Percentiles rank a stretch among this genome's conserved stretches.
These are phyloP conservation scores for Ophioninae sp. DNA, from an alignment of 2,888 invertebrate species.

Conservation along the genomic window DNA sequence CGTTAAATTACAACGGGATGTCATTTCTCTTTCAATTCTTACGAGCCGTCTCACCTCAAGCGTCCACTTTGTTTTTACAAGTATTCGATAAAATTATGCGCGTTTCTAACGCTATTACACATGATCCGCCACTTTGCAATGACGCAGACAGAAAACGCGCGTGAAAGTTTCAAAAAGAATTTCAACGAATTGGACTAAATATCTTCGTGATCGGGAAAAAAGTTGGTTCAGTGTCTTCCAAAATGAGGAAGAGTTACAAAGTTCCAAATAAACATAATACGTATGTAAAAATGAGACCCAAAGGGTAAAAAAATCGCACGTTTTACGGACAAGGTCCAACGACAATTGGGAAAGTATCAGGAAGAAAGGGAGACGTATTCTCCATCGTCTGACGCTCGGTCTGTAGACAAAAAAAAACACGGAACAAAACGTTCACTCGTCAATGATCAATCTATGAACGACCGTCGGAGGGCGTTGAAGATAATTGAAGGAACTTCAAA, in stretches of 20 bases:
- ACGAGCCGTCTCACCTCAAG: constrained; percentile 38
- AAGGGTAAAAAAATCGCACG: neutral
- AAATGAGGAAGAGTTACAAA: neutral
- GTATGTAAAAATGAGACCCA: neutral
- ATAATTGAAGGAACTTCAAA: neutral
- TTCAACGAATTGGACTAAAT: neutral
- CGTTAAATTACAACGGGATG: constrained; percentile 50
- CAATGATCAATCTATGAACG: neutral
- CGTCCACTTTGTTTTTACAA: constrained; percentile 48
- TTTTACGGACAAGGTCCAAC: constrained; percentile 1
- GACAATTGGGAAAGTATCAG: neutral
- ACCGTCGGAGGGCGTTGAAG: neutral
- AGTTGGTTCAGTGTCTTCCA: neutral
- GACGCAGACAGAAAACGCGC: constrained; percentile 22
- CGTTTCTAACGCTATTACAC: constrained; percentile 16
- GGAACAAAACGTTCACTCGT: neutral
- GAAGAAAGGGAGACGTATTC: constrained; percentile 2
- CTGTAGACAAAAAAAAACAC: neutral
- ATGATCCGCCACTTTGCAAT: constrained; percentile 31
- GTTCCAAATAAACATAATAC: neutral
- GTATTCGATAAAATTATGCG: constrained; percentile 17
- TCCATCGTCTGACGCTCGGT: neutral
- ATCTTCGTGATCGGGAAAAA: neutral
- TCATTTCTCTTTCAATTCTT: constrained; percentile 32
- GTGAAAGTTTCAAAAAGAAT: constrained; percentile 16